Evolutionary conservation across 2,888 invertebrate species (phyloP).

Genomic region (Stenoptilia bipunctidactyla): DNA sequence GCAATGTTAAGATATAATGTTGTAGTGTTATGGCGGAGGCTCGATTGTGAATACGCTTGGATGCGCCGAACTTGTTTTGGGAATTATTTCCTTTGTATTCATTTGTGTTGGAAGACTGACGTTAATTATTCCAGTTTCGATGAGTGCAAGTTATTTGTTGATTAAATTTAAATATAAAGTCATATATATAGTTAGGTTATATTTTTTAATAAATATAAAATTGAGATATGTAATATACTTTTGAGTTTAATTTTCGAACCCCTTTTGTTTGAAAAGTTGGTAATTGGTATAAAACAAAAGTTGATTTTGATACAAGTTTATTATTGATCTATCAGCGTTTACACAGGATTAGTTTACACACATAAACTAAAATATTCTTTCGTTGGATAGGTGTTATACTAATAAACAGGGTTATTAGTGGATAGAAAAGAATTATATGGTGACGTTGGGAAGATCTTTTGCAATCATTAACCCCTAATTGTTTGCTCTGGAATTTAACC

Average conservation of each 20-base stretch:
- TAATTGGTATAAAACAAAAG: too few relatives aligned
- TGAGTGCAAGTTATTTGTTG: constrained; percentile 68
- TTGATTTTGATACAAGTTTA: too few relatives aligned
- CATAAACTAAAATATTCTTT: too few relatives aligned
- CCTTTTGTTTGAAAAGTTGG: not conserved
- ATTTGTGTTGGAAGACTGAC: constrained; percentile 68
- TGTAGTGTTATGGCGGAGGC: constrained; percentile 22
- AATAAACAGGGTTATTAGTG: too few relatives aligned
- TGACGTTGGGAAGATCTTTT: too few relatives aligned
- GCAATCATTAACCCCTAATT: too few relatives aligned
- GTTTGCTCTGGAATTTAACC: too few relatives aligned
- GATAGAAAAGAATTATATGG: too few relatives aligned
- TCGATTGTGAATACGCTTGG: constrained; percentile 28
- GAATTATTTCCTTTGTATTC: constrained; percentile 45
- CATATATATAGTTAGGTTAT: constrained; percentile 72
- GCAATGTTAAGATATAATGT: constrained; percentile 59
- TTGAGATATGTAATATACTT: constrained; percentile 67
- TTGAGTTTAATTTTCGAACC: constrained; percentile 30
- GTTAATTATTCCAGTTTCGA: constrained; percentile 67
- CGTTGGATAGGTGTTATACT: too few relatives aligned
- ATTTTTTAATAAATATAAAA: constrained; percentile 72
- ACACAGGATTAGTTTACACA: too few relatives aligned
- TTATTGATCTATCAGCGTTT: too few relatives aligned
- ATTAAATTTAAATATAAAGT: constrained; percentile 70
- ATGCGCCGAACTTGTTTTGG: constrained; percentile 22